Percentiles rank a stretch among this genome's conserved stretches.
Evolutionary conservation across 53 echinoderm and acorn worm genomes (phyloP).

Genomic region (Arbacia lixula): DNA sequence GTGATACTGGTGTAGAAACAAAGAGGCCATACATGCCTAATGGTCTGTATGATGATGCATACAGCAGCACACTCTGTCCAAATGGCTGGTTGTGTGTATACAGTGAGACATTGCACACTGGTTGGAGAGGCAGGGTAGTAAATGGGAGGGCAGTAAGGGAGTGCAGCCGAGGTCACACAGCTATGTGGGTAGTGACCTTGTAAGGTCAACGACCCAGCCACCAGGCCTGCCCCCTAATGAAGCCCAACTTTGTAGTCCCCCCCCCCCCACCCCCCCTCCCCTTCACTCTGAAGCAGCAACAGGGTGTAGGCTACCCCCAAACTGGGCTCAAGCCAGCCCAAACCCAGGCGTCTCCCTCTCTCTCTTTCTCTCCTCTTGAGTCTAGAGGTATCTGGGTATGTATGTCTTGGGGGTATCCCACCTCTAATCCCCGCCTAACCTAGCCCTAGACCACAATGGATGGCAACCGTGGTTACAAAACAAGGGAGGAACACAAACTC

Average conservation of each 20-base stretch:
- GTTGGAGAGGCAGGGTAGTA: no score
- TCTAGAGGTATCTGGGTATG: no score
- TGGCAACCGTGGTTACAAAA: no score
- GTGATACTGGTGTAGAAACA: no score
- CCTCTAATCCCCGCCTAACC: neutral
- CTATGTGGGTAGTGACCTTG: constrained; percentile 49
- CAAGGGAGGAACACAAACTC: constrained; percentile 23
- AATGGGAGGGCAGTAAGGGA: neutral
- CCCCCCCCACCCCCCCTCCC: no score
- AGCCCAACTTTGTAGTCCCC: constrained; percentile 31
- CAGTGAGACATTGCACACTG: no score
- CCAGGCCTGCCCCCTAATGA: constrained; percentile 6
- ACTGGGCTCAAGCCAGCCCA: constrained; percentile 25
- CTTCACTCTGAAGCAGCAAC: neutral
- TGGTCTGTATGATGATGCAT: no score
- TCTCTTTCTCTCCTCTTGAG: no score
- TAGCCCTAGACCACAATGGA: constrained; percentile 17
- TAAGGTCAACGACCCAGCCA: constrained; percentile 22
- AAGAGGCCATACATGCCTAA: no score
- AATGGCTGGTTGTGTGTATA: no score
- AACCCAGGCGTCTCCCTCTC: constrained; percentile 25
- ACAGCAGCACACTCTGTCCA: no score
- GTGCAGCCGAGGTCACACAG: constrained; percentile 2
- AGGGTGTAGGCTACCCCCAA: constrained; percentile 37
- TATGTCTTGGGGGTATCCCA: constrained; percentile 12